Percentiles rank a stretch among this genome's conserved stretches.
Evolutionary conservation across 1,140 invertebrate genomes (phyloP).

Genomic region (Ceratina calcarata): DNA sequence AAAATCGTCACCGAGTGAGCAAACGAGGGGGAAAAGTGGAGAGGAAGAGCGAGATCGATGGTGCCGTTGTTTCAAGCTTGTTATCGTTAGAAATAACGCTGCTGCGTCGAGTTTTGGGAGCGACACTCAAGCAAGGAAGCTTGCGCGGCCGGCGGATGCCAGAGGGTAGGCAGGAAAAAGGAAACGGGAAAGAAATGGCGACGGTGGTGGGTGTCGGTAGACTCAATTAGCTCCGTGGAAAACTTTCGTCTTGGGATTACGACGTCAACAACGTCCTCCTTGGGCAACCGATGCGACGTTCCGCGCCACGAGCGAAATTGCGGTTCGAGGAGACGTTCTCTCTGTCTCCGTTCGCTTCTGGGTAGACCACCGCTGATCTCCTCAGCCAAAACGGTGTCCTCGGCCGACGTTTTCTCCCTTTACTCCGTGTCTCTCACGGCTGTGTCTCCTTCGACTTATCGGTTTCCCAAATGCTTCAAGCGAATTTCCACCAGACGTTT

Average conservation of each 20-base stretch:
- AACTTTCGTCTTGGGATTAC: slow-evolving; percentile 68
- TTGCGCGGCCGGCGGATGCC: slow-evolving; percentile 35
- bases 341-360: background rate
- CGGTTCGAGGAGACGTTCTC: slow-evolving; percentile 37
- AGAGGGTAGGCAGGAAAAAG: background rate
- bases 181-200: background rate
- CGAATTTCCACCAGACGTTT: too few species aligned
- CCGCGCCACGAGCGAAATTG: slow-evolving; percentile 48
- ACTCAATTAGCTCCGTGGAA: slow-evolving; percentile 70
- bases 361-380: background rate
- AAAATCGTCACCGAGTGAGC: background rate
- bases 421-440: background rate
- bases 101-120: slow-evolving; percentile 24
- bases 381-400: slow-evolving; percentile 1
- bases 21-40: background rate
- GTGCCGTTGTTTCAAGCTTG: slow-evolving; percentile 40
- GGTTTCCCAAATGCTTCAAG: background rate
- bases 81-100: slow-evolving; percentile 50
- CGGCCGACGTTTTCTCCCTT: background rate
- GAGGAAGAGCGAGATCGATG: slow-evolving; percentile 32
- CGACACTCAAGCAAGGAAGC: slow-evolving; percentile 54
- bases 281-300: slow-evolving; percentile 45
- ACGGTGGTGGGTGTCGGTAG: slow-evolving; percentile 20
- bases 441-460: slow-evolving; percentile 1
- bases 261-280: slow-evolving; percentile 68